These are phyloP conservation scores for Casuarius casuarius DNA, from an alignment of 2,113 vertebrate species.

Conservation along the genomic window DNA sequence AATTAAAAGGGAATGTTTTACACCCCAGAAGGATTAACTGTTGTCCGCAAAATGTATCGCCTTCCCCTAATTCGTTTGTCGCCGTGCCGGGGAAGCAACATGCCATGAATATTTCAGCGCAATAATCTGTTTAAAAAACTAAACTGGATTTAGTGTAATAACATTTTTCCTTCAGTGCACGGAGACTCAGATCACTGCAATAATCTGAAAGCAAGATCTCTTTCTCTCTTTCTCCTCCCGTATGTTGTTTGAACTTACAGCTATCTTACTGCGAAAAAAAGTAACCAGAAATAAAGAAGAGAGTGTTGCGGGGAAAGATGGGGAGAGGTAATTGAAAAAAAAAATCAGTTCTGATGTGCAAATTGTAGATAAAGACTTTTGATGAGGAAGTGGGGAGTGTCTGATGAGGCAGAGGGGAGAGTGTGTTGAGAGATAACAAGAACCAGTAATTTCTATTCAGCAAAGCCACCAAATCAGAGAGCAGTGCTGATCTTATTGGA, in stretches of 20 bases:
- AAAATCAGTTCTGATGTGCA: constrained; percentile 22
- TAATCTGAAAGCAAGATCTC: constrained; percentile 16
- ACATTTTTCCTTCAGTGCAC: not conserved
- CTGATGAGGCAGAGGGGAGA: constrained; percentile 43
- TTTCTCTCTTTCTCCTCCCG: not conserved
- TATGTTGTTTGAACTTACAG: not conserved
- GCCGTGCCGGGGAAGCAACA: not conserved
- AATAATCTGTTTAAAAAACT: constrained; percentile 7
- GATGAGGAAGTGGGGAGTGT: constrained; percentile 38
- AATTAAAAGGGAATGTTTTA: constrained; percentile 35
- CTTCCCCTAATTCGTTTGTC: not conserved
- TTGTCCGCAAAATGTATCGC: not conserved
- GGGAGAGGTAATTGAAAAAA: not conserved
- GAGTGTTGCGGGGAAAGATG: fast-evolving
- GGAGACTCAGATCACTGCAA: not conserved
- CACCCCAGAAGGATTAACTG: not conserved
- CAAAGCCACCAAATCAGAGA: constrained; percentile 78
- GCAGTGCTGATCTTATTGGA: constrained; percentile 77
- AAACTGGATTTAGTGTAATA: not conserved
- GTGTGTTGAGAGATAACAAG: constrained; percentile 63
- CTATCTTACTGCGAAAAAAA: fast-evolving
- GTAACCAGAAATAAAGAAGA: not conserved
- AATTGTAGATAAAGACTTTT: constrained; percentile 64
- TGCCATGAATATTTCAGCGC: constrained; percentile 13
- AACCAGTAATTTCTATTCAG: constrained; percentile 76